Percentiles rank a stretch among this genome's conserved stretches.
phyloP scores from a whole-genome alignment of 2,888 invertebrate species.

The Parthenolecanium corni region DNA sequence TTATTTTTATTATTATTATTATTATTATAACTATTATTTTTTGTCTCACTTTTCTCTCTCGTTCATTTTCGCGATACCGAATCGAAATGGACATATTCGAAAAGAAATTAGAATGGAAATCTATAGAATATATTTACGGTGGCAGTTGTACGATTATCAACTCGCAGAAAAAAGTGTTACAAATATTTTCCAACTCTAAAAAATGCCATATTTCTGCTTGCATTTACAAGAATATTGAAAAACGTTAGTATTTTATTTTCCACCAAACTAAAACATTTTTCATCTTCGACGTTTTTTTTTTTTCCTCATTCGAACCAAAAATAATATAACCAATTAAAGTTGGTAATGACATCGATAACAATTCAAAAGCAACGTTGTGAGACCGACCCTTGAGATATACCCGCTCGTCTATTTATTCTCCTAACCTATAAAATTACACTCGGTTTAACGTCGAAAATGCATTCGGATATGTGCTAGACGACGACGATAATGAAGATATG shows the following conservation, averaged over 20 bases:
- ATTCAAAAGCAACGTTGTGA: not conserved
- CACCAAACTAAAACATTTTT: slow-evolving; percentile 6
- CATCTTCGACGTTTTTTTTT: not conserved
- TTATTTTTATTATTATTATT: too few relatives aligned
- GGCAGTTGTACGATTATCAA: slow-evolving; percentile 17
- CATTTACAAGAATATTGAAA: not conserved
- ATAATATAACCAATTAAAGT: slow-evolving; percentile 6
- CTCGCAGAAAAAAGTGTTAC: slow-evolving; percentile 18
- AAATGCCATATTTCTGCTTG: not conserved
- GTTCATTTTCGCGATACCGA: slow-evolving; percentile 5
- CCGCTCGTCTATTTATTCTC: not conserved
- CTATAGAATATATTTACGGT: slow-evolving; percentile 21
- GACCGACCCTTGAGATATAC: not conserved
- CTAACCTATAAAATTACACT: slow-evolving; percentile 15
- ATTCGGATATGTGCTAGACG: too few relatives aligned
- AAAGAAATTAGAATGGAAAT: slow-evolving; percentile 25
- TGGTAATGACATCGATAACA: slow-evolving; percentile 22
- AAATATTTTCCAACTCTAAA: slow-evolving; percentile 5
- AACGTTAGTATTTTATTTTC: not conserved
- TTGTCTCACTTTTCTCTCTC: not conserved
- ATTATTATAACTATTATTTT: too few relatives aligned
- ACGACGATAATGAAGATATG: too few relatives aligned
- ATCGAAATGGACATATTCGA: slow-evolving; percentile 24
- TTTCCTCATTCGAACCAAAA: not conserved
- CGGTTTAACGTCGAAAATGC: too few relatives aligned